Base-by-base conservation (phyloP, 2,113 vertebrate genomes). In the Labrus mixtus region DNA sequence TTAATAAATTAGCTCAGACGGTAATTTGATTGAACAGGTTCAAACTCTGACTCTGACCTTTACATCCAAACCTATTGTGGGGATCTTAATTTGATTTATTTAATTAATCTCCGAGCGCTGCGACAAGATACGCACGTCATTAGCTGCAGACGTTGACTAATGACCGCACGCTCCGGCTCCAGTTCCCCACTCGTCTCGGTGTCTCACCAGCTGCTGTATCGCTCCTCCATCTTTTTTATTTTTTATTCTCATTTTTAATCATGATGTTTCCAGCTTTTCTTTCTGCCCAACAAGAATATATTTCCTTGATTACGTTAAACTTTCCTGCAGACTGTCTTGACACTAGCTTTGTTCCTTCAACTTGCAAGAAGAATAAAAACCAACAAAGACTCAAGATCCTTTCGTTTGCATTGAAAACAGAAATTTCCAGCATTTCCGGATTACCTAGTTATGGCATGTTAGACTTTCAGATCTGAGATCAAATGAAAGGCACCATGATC, bases 51-150 rank as follows among this genome's bases (percentile, higher is more conserved):
- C 36, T 43, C 16, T 63, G 85, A 84, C 83, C 85, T 90, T 84
- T 79, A 59, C 33, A 79, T 81, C 73, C 53, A 55, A 79, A 79
- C 58, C 76, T 39, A 76, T 79, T 68, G 64, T 46, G 60, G 58
- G 58, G 33, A 60, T 68, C 61, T 72, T 82, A 79, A 82, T 59
- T 62, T 79, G 82, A 88, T 88, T 83, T 63, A 79, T 87, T 79
- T 58, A 79, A 88, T 90, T 85, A 85, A 82, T 86, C 81, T 88
- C 69, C 1, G 11, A 12, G 51, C 19, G 10, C 67, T 60, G n/a
- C 48, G 0, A 39, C 62, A 1, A 73, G 72, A 82, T 23, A 19
- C 6, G 2, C 53, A n/a, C 16, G 22, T 66, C 53, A 69, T 86
- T 79, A 87, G 73, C 33, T 13, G 20, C 15, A 60, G 81, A 86